Percentiles rank a stretch among this genome's conserved stretches.
These are phyloP conservation scores for Scaptomyza pallida DNA, from an alignment of 1,140 invertebrate genomes.

Conservation along the genomic window DNA sequence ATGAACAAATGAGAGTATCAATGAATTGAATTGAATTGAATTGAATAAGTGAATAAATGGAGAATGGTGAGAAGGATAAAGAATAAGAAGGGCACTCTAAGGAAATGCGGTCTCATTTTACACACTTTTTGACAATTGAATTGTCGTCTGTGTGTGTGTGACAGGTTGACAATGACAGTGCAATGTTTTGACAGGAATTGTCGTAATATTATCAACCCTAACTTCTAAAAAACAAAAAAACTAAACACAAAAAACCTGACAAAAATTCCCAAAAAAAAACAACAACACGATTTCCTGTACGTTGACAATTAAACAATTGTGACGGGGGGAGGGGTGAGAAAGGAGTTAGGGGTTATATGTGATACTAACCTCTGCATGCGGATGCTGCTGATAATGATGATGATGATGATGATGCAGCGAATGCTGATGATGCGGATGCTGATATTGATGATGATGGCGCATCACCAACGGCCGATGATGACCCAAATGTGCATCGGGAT, in stretches of 20 bases:
- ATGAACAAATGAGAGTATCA: slow-evolving; percentile 18
- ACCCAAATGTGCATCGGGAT: slow-evolving; percentile 84
- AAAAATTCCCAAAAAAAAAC: slow-evolving; percentile 2
- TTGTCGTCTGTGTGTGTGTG: slow-evolving; percentile 32
- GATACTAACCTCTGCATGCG: slow-evolving; percentile 80
- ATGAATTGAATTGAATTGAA: slow-evolving; percentile 39
- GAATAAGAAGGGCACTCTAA: slow-evolving; percentile 25
- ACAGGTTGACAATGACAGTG: slow-evolving; percentile 65
- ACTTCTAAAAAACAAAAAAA: slow-evolving; percentile 5
- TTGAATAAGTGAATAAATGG: slow-evolving; percentile 35
- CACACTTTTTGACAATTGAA: slow-evolving; percentile 52
- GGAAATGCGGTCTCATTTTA: slow-evolving; percentile 71
- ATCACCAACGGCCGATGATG: slow-evolving; percentile 80
- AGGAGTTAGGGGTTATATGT: too few species aligned
- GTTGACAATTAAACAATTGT: slow-evolving; percentile 41
- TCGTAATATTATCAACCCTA: slow-evolving; percentile 59
- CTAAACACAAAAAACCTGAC: background rate
- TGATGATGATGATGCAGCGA: slow-evolving; percentile 84
- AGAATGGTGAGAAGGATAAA: slow-evolving; percentile 42
- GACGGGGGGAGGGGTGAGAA: background rate
- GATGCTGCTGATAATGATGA: slow-evolving; percentile 73
- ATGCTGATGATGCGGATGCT: slow-evolving; percentile 57
- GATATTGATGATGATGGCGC: slow-evolving; percentile 80
- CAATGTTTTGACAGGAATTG: slow-evolving; percentile 78
- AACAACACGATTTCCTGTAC: slow-evolving; percentile 44